These are phyloP conservation scores for Drosophila koepferae DNA, from an alignment of 2,888 invertebrate species.

Conservation along the genomic window DNA sequence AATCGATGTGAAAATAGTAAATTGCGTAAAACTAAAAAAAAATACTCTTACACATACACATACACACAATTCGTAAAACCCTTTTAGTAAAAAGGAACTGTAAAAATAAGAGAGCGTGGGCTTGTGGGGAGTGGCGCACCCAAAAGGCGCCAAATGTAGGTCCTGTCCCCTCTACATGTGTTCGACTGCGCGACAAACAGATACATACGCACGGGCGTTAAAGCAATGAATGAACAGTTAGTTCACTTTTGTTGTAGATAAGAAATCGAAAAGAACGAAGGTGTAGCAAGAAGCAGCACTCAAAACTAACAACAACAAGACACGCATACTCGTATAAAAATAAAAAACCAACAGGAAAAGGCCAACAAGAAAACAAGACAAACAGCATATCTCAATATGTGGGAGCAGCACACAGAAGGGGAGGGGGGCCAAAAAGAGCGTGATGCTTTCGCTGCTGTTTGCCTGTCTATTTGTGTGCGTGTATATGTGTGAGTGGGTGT, in stretches of 20 bases:
- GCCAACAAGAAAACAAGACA: conserved; percentile 56
- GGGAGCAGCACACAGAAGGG: conserved; percentile 33
- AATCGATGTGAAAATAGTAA: conserved; percentile 36
- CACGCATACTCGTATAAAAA: conserved; percentile 50
- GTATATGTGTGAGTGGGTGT: conserved; percentile 41
- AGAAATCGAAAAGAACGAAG: conserved; percentile 41
- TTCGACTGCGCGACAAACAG: conserved; percentile 11
- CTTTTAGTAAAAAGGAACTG: conserved; percentile 30
- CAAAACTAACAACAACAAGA: conserved; percentile 49
- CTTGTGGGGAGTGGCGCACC: conserved; percentile 42
- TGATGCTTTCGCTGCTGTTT: conserved; percentile 54
- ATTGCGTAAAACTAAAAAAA: conserved; percentile 54
- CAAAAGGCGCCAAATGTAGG: conserved; percentile 59
- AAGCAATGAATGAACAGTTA: conserved; percentile 51
- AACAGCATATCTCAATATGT: conserved; percentile 62
- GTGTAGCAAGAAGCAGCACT: conserved; percentile 39
- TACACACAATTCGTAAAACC: conserved; percentile 27
- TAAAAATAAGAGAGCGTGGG: conserved; percentile 26
- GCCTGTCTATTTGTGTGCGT: conserved; percentile 13
- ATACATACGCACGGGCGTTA: conserved; percentile 28
- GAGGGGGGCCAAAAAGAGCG: conserved; percentile 13
- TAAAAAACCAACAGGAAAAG: conserved; percentile 60
- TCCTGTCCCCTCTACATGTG: conserved; percentile 32
- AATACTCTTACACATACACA: conserved; percentile 16
- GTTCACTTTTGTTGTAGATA: conserved; percentile 43